Percentiles rank a stretch among this genome's conserved stretches.
Evolutionary conservation across 2,113 vertebrate genomes (phyloP).

Genomic region (Larimichthys polyactis): DNA sequence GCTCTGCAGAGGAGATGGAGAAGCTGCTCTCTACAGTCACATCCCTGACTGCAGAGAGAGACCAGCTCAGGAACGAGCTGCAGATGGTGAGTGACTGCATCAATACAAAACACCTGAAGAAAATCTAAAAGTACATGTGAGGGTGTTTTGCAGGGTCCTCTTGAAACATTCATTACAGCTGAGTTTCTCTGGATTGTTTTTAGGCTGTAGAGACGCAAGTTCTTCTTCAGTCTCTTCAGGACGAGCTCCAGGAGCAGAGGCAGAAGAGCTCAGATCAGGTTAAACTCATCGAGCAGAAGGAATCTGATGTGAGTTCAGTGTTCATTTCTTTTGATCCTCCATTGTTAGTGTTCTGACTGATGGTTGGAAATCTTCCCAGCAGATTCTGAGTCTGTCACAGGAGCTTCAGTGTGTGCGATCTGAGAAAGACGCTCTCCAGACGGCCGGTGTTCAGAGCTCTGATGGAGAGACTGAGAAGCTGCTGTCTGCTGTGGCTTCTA

Average conservation of each 20-base stretch:
- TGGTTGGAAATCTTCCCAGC: background rate
- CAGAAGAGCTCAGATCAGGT: background rate
- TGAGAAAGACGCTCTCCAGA: constrained; percentile 43
- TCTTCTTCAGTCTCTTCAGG: constrained; percentile 29
- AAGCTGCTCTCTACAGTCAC: constrained; percentile 23
- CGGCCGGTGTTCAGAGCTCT: background rate
- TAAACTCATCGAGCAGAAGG: constrained; percentile 27
- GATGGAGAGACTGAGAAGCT: constrained; percentile 54
- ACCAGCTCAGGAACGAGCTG: constrained; percentile 70
- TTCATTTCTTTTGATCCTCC: background rate
- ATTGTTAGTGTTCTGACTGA: background rate
- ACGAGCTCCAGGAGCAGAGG: constrained; percentile 37
- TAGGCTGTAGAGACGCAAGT: constrained; percentile 27
- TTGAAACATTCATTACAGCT: too few species aligned
- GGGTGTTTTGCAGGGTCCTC: too few species aligned
- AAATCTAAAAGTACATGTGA: too few species aligned
- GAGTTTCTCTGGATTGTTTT: background rate
- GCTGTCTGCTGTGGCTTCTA: background rate
- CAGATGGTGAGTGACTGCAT: constrained; percentile 54
- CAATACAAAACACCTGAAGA: too few species aligned
- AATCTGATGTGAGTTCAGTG: constrained; percentile 33
- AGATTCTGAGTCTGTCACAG: constrained; percentile 35
- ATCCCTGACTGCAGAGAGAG: constrained; percentile 60
- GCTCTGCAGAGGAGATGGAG: constrained; percentile 44
- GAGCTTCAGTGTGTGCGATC: constrained; percentile 48